Evolutionary conservation across 2,888 invertebrate genomes (phyloP), one percentile per base, ranked within the genome.

Genomic region (Amaurobius ferox): DNA sequence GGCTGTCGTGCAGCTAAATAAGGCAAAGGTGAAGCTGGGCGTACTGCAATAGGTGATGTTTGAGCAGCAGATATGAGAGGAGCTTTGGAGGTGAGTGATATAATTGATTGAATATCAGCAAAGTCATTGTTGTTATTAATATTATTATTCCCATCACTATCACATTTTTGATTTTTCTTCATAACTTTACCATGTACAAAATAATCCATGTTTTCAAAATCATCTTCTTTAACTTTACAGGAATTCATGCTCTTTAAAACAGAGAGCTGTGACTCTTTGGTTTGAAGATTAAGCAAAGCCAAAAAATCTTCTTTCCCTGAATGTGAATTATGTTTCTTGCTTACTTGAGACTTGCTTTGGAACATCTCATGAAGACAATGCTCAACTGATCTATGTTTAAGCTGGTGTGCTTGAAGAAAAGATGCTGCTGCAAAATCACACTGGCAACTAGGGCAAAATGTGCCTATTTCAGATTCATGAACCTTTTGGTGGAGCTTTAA

Each of bases 231-330:
- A 11, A 78, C 68, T n/a, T 55, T 44, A 68, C 66, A 29, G 29
- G 78, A 71, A 19, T 79, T 74, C 19, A 87, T 30, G 26, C 32
- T 72, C 19, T 68, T 72, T 23, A 72, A 16, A 5, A 79, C 39
- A 40, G 76, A 64, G 28, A 79, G 35, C 13, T 79, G 79, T 61
- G 74, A 73, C 13, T 79, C 72, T 28, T 80, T 80, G 7, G 81
- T 86, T 40, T 88, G 80, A 13, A 88, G 71, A 90, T 96, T 95
- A 29, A 97, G 92, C 88, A 95, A 94, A 0, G 95, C 95, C 90
- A 97, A 95, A 91, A 97, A 96, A 89, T 96, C 95, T 83, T 95
- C 95, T 73, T 88, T 88, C 19, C 77, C 78, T 26, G 77, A 72
- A 35, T 67, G 73, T 0, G 39, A 19, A 5, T 48, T 7, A 16